A percentile compares a stretch with the other conserved stretches of the same genome.
These are phyloP conservation scores for Caenorhabditis afra DNA, from an alignment of 2,888 invertebrate species.

Conservation along the genomic window DNA sequence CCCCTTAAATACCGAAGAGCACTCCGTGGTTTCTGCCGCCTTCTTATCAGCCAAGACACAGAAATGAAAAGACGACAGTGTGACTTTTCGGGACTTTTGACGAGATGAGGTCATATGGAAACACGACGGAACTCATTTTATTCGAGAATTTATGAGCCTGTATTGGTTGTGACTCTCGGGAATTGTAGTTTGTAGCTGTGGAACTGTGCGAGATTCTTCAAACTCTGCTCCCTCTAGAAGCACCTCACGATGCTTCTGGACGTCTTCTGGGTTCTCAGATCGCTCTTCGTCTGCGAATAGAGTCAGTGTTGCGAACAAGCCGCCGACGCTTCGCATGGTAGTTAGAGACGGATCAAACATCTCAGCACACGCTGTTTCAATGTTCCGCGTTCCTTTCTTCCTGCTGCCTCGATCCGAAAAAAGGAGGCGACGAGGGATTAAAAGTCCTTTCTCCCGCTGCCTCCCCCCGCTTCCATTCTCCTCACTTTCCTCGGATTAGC, in stretches of 20 bases:
- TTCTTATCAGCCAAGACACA: slow-evolving; percentile 37
- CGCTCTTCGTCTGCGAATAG: too few relatives aligned
- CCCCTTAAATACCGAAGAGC: slow-evolving; percentile 28
- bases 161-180: background rate
- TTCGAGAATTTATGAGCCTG: background rate
- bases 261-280: too few relatives aligned
- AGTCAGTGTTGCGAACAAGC: background rate
- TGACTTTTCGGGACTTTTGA: too few relatives aligned
- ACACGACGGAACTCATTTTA: background rate
- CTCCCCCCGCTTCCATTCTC: slow-evolving; percentile 20
- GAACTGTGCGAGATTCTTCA: background rate
- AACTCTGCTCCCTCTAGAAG: too few relatives aligned
- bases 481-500: slow-evolving; percentile 46
- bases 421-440: slow-evolving; percentile 36
- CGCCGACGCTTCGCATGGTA: slow-evolving; percentile 15
- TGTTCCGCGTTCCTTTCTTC: slow-evolving; percentile 6
- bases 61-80: slow-evolving; percentile 16
- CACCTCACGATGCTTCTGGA: too few relatives aligned
- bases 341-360: slow-evolving; percentile 20
- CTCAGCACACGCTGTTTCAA: slow-evolving; percentile 33
- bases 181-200: background rate
- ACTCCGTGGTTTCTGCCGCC: slow-evolving; percentile 48
- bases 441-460: slow-evolving; percentile 27
- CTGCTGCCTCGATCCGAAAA: slow-evolving; percentile 31
- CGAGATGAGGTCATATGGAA: background rate